Base-by-base conservation (phyloP, 1,140 invertebrate genomes). In the Polypedilum vanderplanki region DNA sequence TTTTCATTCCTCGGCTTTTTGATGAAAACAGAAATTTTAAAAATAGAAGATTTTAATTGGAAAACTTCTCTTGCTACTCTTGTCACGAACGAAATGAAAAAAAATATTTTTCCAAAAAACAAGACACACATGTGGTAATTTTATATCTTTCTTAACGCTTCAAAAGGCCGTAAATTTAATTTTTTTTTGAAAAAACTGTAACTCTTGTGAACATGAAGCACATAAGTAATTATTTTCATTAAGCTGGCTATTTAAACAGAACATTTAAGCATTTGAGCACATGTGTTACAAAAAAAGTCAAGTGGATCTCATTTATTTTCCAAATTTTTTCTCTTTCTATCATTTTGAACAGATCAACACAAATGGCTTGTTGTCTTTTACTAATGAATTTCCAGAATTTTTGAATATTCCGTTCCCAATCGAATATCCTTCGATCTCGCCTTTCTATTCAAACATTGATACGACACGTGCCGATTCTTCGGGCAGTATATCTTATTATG, bases 381-480 rank as follows among this genome's bases (percentile, higher is more conserved):
- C 91, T 77, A 91, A 91, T 10, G 90, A 95, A 73, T 90, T 97
- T 75, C 89, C 93, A 17, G 87, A 87, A 70, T 96, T 94, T 80
- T 87, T 94, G 77, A 96, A 95, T 80, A 88, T 92, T 12, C 90
- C 94, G 78, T 95, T 98, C 82, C 96, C 96, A 4, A 83, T 97
- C 76, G 93, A 94, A 76, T 94, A 95, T 82, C 92, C 95, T 0
- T 87, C 93, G 0, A 94, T 98, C 76, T 93, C 95, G 0, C 92
- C 93, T 0, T 91, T 98, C 76, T 96, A 97, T 79, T 89, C 93
- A 0, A 96, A 98, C 81, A 88, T 98, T 1, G 95, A 98, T 80
- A 94, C 90, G 0, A 86, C 87, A n/a, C 84, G 81, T 24, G 80
- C 80, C 15, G 75, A 74, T 74, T 77, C 78, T 9, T 83, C 85